Conservation (phyloP, 2,797 vertebrate genomes). For the Acanthurus leucopareius region DNA sequence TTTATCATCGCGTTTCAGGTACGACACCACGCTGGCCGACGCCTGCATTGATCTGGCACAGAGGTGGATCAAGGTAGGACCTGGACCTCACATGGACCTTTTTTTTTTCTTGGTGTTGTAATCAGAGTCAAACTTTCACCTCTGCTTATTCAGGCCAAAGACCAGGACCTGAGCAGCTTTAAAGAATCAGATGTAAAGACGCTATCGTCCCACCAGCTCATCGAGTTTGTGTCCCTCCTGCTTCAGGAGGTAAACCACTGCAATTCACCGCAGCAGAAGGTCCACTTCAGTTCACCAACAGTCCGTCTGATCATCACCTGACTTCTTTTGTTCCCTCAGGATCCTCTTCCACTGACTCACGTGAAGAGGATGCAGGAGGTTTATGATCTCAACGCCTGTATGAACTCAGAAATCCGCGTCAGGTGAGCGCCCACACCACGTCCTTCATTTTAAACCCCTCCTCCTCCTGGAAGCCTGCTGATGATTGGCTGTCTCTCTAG, state of each 20-base stretch:
- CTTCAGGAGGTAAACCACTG: constrained; percentile 88
- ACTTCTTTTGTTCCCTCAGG: constrained; percentile 77
- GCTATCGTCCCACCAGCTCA: constrained; percentile 93
- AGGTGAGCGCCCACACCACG: constrained; percentile 82
- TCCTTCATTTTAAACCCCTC: background rate
- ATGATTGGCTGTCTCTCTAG: constrained; percentile 75
- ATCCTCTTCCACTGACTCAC: constrained; percentile 89
- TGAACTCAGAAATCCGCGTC: constrained; percentile 95
- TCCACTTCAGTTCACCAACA: too few species aligned
- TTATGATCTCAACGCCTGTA: constrained; percentile 89
- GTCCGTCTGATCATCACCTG: background rate
- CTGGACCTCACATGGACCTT: background rate
- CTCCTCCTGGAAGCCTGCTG: background rate
- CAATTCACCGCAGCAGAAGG: background rate
- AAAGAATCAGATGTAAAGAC: constrained; percentile 86
- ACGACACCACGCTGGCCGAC: constrained; percentile 92
- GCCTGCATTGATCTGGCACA: constrained; percentile 90
- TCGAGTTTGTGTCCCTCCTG: constrained; percentile 93
- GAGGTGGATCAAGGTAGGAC: constrained; percentile 90
- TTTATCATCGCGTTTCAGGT: constrained; percentile 79
- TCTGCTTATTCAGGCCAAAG: constrained; percentile 85
- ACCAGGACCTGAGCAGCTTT: constrained; percentile 88
- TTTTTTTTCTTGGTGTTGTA: background rate
- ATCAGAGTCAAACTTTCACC: background rate
- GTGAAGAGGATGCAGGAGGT: constrained; percentile 94